Evolutionary conservation across 2,113 vertebrate species (phyloP), one percentile per base, ranked within the genome.

Genomic region (Budorcas taxicolor): DNA sequence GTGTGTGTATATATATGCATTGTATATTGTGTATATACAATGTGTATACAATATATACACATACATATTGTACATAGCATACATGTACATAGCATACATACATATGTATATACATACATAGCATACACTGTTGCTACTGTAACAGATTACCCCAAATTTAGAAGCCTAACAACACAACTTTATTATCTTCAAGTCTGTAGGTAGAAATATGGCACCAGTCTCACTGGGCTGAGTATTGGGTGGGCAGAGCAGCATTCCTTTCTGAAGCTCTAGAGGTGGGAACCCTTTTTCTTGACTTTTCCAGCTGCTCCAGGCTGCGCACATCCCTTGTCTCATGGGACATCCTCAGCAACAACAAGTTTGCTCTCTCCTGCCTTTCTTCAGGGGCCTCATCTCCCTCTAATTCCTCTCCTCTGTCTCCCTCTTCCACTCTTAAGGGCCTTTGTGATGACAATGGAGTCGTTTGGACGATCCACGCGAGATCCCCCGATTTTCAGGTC

Each of bases 391-490:
- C 16, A 5, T 27, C 6, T 71, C 7, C 27, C 57, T 74, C 43
- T 43, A 58, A 52, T 47, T 93, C 45, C 52, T 21, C 3, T 57
- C 8, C 33, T 19, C 16, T 19, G 15, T 36, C 52, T 57, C 12
- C 50, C 12, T 78, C 17, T 27, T 52, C 36, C 7, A 16, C 21
- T n/a, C 9, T 27, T 10, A 53, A 45, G 23, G 13, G 36, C 27
- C 13, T 52, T 33, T 6, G 40, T 25, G 33, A 23, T 50, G 3
- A 52, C 82, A n/a, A 3, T 27, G 31, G 55, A 36, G 7, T 19
- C 5, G 1, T 9, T 40, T 10, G 10, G 14, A 6, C 40, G 25
- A 50, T 27, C 19, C 40, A 47, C 7, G 25, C 6, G 0, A 33
- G 36, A 67, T 52, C 25, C 15, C 43, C 47, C 5, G 4, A 9